These are phyloP conservation scores for Clivina fossor DNA, from an alignment of 2,888 invertebrate species.

Conservation along the genomic window DNA sequence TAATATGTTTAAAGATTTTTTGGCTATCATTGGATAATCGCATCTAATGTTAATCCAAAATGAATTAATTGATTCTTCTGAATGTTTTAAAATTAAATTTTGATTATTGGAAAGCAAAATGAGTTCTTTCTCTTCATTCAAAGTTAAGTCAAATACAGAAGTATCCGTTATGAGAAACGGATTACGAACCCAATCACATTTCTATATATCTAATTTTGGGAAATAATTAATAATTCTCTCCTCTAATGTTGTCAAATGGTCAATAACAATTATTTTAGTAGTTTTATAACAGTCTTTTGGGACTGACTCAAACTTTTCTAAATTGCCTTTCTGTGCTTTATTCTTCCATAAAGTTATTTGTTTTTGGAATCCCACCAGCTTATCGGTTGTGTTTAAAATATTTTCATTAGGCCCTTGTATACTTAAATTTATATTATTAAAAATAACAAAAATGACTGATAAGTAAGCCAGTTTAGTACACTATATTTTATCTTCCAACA, in stretches of 20 bases:
- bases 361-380: conserved; percentile 37
- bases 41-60: no score
- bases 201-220: conserved; percentile 13
- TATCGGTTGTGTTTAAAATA: conserved; percentile 36
- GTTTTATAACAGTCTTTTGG: conserved; percentile 35
- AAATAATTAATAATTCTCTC: conserved; percentile 9
- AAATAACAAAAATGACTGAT: conserved; percentile 35
- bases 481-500: conserved; percentile 30
- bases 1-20: no score
- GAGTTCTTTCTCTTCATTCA: conserved; percentile 3
- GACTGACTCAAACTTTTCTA: conserved; percentile 35
- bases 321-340: conserved; percentile 34
- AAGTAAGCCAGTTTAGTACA: conserved; percentile 30
- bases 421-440: conserved; percentile 35
- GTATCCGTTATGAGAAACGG: conserved; percentile 10
- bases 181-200: no score
- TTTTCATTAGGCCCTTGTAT: conserved; percentile 34
- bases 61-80: no score
- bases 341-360: conserved; percentile 36
- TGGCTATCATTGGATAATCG: no score
- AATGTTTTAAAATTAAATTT: no score
- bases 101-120: no score
- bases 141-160: conserved; percentile 7
- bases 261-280: conserved; percentile 33
- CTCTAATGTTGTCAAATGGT: conserved; percentile 31